Base-by-base conservation (phyloP, 1,140 invertebrate genomes). In the Formica exsecta region DNA sequence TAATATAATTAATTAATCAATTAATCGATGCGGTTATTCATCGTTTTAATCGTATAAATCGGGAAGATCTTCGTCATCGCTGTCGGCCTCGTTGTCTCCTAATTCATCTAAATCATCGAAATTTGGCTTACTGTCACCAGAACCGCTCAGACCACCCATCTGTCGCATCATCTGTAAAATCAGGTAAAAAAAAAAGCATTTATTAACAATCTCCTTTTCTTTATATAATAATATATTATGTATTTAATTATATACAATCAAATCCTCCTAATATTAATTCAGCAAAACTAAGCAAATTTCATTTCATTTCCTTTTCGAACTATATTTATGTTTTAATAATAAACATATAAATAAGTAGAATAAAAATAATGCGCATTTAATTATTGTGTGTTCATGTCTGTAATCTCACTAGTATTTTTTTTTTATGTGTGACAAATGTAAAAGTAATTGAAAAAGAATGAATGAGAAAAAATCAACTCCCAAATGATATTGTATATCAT, bases 31-130 rank as follows among this genome's bases (percentile, higher is more conserved):
- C 41, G 75, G 54, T 89, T 88, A 84, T 89, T 93, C 88, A 65
- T 75, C 41, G 62, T 66, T 93, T 95, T 91, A 96, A 89, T 96
- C 96, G 25, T 86, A 54, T 70, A 96, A 91, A 70, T 96, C 96
- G 0, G 96, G 96, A 89, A 96, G 92, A 64, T 96, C 95, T 74
- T 96, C 96, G 66, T 96, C 96, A 79, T 96, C 96, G 41, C 96
- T 96, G 88, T 96, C 96, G 29, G 93, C 92, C 0, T 85, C 93
- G 41, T 95, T 95, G 11, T 94, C 94, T 32, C 75, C 92, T 64
- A 93, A 80, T 48, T 87, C 88, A 32, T 95, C 95, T 74, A 96
- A 89, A 86, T 96, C 95, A 81, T 96, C 95, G 41, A 96, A 95
- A 75, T 93, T 92, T 76, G 95, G 95, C 91, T 96, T 96, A 59